Conservation (phyloP, 2,113 vertebrate genomes). For the Myotis yumanensis region DNA sequence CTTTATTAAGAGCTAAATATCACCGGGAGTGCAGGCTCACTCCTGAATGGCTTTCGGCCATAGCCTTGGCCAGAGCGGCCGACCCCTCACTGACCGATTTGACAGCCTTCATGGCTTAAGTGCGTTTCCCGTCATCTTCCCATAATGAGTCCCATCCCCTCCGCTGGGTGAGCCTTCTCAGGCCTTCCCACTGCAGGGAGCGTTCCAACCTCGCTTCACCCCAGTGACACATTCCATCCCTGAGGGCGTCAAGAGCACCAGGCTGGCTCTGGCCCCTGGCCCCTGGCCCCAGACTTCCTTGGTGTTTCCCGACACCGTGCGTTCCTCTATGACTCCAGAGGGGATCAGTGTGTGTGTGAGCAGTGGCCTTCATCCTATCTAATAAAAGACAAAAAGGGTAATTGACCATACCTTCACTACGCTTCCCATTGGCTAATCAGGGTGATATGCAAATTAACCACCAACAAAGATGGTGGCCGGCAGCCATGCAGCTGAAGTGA, state of each 20-base stretch:
- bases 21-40: background rate
- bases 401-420: too few relatives aligned
- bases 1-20: background rate
- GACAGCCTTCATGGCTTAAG: fast-evolving
- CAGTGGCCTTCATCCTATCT: background rate
- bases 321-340: background rate
- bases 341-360: background rate
- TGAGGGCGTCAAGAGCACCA: too few relatives aligned
- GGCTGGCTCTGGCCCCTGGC: background rate
- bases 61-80: background rate
- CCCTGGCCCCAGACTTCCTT: too few relatives aligned
- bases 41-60: fast-evolving
- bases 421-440: too few relatives aligned
- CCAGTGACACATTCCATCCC: fast-evolving
- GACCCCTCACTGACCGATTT: fast-evolving
- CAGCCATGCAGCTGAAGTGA: too few relatives aligned
- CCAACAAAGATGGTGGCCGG: too few relatives aligned
- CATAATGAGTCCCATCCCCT: fast-evolving
- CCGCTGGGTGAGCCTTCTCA: background rate
- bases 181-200: background rate
- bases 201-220: too few relatives aligned
- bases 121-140: background rate
- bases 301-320: background rate
- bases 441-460: too few relatives aligned
- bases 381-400: too few relatives aligned